Evolutionary conservation across 2,797 vertebrate genomes (phyloP).

Genomic region (Coluber constrictor): DNA sequence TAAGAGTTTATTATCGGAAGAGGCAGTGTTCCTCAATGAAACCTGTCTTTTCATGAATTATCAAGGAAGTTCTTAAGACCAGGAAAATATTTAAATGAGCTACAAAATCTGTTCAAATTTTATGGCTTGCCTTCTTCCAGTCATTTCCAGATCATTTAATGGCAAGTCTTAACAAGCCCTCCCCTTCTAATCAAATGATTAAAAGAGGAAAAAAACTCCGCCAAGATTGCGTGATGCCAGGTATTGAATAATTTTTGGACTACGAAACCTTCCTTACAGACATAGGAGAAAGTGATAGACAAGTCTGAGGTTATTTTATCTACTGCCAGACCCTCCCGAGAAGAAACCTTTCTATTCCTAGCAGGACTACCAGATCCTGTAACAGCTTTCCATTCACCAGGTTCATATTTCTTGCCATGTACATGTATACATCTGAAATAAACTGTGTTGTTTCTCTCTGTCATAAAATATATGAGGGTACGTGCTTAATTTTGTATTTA

Average conservation of each 20-base stretch:
- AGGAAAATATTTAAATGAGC: not conserved
- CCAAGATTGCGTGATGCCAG: not conserved
- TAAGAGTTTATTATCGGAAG: not conserved
- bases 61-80: not conserved
- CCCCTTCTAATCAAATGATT: not conserved
- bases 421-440: too few species aligned
- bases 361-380: too few species aligned
- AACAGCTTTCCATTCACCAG: too few species aligned
- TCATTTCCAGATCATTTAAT: not conserved
- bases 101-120: not conserved
- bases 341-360: too few species aligned
- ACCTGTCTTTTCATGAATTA: not conserved
- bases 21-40: not conserved
- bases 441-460: too few species aligned
- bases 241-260: not conserved
- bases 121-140: not conserved
- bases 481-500: too few species aligned
- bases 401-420: too few species aligned
- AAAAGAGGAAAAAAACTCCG: not conserved
- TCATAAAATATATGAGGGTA: too few species aligned
- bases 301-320: not conserved
- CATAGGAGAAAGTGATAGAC: fast-evolving
- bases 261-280: not conserved
- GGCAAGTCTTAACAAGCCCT: not conserved
- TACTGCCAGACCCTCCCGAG: not conserved